Base-by-base conservation (phyloP, 37 sponge, comb jelly and placozoan genomes). In the Spongia lamella region DNA sequence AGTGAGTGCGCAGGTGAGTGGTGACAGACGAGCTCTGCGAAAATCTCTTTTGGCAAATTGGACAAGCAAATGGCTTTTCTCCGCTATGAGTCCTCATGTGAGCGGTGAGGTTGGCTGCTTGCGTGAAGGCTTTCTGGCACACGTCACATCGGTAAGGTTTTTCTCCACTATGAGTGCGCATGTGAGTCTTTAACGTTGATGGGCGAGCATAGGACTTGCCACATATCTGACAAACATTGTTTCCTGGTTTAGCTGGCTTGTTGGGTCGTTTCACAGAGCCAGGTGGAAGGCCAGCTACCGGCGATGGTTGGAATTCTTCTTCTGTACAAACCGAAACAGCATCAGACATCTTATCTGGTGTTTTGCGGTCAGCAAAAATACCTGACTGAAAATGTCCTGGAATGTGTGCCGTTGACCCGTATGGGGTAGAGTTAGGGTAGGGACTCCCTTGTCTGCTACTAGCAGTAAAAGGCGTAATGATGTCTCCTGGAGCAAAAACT, bases 41-140 rank as follows among this genome's bases (percentile, higher is more conserved):
- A 72, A 96, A 96, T 25, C 90, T 58, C 51, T 75, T 73, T 2
- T 86, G 74, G 56, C 96, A 96, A 32, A 96, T 62, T 32, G 87
- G 90, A 52, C 96, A 96, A 30, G 71, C 89, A 82, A 96, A 96
- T 27, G 96, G 96, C 51, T 91, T 87, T 78, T 96, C 96, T 77
- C 96, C 96, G 53, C 90, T 92, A 83, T 96, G 96, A 5, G 96
- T 96, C 70, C 96, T 61, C 54, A 96, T 54, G 54, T 96, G 96
- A 17, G 96, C 96, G 29, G 88, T 96, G 15, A 96, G 81, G 74
- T 96, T 96, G 57, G 96, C 93, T 26, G 96, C 96, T 37, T 96
- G 96, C 1, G 93, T 88, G 72, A 96, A 96, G 60, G 93, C 65
- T 65, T 96, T 96, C 69, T 64, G 77, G 63, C 96, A 96, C 24